These are phyloP conservation scores for Bombus vancouverensis DNA, from an alignment of 1,140 invertebrate genomes.

Conservation along the genomic window DNA sequence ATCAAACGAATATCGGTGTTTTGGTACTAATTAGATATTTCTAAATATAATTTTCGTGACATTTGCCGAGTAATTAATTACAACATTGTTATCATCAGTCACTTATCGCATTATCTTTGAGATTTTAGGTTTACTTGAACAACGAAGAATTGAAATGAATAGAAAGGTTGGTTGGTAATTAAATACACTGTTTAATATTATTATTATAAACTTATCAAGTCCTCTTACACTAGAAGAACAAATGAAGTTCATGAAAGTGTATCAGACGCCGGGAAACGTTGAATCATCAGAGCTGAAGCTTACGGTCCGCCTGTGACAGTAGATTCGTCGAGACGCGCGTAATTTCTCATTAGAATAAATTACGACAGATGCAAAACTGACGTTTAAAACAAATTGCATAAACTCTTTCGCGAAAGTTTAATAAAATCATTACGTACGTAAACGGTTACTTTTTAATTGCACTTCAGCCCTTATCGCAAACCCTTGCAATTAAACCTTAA, in stretches of 20 bases:
- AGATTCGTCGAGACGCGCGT: not conserved
- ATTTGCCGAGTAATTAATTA: too few species aligned
- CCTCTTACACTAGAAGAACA: not conserved
- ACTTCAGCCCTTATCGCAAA: not conserved
- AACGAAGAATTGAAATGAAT: not conserved
- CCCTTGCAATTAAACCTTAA: conserved; percentile 6
- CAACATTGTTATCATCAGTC: too few species aligned
- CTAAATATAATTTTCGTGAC: too few species aligned
- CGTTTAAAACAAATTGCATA: not conserved
- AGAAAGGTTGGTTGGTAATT: not conserved
- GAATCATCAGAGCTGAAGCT: not conserved
- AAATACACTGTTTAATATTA: not conserved
- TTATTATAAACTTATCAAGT: not conserved
- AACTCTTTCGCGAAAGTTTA: not conserved
- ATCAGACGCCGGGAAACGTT: not conserved
- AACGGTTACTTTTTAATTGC: conserved; percentile 13
- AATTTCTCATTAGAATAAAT: not conserved
- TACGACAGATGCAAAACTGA: not conserved
- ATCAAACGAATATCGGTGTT: not conserved
- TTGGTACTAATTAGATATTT: not conserved
- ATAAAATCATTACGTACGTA: not conserved
- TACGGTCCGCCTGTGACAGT: not conserved
- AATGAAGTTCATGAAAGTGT: not conserved
- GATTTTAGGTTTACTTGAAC: not conserved
- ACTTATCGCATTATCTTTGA: too few species aligned